phyloP scores from a whole-genome alignment of 2,113 vertebrate genomes.

The Pangasianodon gigas region DNA sequence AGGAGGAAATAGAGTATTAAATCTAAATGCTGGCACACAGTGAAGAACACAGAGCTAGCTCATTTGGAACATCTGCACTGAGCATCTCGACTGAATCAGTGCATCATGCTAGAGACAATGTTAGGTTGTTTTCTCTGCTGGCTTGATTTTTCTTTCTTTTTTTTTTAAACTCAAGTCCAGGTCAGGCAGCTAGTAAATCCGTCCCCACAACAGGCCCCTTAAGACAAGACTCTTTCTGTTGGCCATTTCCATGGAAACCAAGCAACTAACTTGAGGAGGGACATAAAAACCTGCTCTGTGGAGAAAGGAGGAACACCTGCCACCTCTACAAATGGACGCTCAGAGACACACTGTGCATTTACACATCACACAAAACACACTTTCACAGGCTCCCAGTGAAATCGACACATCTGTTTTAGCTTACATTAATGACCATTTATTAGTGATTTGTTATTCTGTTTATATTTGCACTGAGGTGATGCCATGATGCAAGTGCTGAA shows the following conservation, averaged over 20 bases:
- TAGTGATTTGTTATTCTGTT: slow-evolving; percentile 43
- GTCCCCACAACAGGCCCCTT: slow-evolving; percentile 74
- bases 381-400: slow-evolving; percentile 48
- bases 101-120: slow-evolving; percentile 60
- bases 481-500: background rate
- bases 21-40: background rate
- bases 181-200: slow-evolving; percentile 58
- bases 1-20: background rate
- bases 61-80: slow-evolving; percentile 48
- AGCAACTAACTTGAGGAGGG: slow-evolving; percentile 78
- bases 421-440: slow-evolving; percentile 52
- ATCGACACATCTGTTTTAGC: slow-evolving; percentile 54
- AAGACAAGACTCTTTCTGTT: slow-evolving; percentile 83
- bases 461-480: slow-evolving; percentile 12
- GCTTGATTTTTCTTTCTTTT: slow-evolving; percentile 64
- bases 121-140: slow-evolving; percentile 62
- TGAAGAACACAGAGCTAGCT: slow-evolving; percentile 14
- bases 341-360: slow-evolving; percentile 52
- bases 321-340: slow-evolving; percentile 66
- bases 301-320: slow-evolving; percentile 79
- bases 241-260: slow-evolving; percentile 76
- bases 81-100: slow-evolving; percentile 43
- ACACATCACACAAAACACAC: slow-evolving; percentile 51
- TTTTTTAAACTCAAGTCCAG: slow-evolving; percentile 53
- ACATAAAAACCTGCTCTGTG: slow-evolving; percentile 80